Percentiles rank a stretch among this genome's conserved stretches.
These are phyloP conservation scores for Ectemnius cavifrons DNA, from an alignment of 2,888 invertebrate species.

Conservation along the genomic window DNA sequence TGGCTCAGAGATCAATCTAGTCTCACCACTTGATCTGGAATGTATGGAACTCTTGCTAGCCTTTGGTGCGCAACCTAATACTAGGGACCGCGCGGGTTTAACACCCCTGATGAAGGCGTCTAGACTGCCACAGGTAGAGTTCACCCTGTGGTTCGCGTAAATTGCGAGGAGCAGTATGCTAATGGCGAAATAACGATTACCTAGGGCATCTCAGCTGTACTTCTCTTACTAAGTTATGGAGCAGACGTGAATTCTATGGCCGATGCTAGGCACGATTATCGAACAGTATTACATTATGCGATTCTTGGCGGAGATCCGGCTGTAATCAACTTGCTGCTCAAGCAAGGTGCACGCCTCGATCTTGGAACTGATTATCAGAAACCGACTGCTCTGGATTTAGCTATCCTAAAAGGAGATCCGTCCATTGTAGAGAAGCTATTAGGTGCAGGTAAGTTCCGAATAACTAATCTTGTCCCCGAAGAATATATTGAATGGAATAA, in stretches of 20 bases:
- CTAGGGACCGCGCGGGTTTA: constrained; percentile 90
- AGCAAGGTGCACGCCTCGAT: constrained; percentile 88
- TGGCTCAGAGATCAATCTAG: constrained; percentile 93
- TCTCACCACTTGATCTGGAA: constrained; percentile 87
- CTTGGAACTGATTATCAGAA: constrained; percentile 83
- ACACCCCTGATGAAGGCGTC: constrained; percentile 96
- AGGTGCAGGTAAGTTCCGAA: constrained; percentile 80
- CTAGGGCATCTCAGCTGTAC: constrained; percentile 87
- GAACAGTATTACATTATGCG: constrained; percentile 94
- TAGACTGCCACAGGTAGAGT: constrained; percentile 84
- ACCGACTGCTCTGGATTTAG: constrained; percentile 90
- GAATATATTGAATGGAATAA: not conserved
- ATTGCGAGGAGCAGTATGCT: not conserved
- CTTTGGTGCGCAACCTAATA: constrained; percentile 93
- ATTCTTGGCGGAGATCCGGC: constrained; percentile 86
- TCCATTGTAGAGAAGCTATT: constrained; percentile 85
- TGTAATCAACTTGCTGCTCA: constrained; percentile 88
- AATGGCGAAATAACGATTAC: not conserved
- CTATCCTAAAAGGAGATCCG: constrained; percentile 90
- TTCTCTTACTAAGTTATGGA: constrained; percentile 87
- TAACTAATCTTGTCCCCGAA: not conserved
- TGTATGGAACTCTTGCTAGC: constrained; percentile 89
- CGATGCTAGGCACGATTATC: constrained; percentile 90
- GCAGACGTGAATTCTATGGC: constrained; percentile 93
- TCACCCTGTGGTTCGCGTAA: not conserved